Evolutionary conservation across 2,113 vertebrate species (phyloP).

Genomic region (Rhea pennata): DNA sequence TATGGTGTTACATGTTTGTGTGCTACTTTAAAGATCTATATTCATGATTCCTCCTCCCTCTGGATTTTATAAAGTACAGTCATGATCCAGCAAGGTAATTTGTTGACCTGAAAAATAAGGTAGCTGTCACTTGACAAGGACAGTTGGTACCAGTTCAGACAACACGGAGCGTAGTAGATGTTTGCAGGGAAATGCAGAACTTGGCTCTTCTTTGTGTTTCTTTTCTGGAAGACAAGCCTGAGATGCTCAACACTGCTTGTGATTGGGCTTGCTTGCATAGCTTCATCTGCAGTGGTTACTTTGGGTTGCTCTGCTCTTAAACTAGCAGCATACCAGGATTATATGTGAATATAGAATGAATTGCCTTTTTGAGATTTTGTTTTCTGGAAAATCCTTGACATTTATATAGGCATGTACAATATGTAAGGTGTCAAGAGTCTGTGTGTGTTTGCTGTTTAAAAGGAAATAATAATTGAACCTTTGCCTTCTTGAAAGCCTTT

Average conservation of each 20-base stretch:
- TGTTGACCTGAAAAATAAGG: not conserved
- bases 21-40: not conserved
- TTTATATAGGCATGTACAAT: not conserved
- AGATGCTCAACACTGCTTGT: too few relatives aligned
- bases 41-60: not conserved
- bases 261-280: not conserved
- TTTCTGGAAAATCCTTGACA: not conserved
- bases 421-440: not conserved
- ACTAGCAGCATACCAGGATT: not conserved
- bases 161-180: not conserved
- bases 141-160: not conserved
- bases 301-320: not conserved
- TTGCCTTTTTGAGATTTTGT: not conserved
- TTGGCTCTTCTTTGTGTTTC: not conserved
- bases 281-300: not conserved
- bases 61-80: not conserved
- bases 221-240: not conserved
- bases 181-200: not conserved
- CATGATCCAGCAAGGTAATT: not conserved
- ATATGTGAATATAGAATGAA: accelerated
- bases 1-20: not conserved
- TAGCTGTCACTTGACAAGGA: not conserved
- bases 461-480: not conserved
- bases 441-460: not conserved
- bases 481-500: not conserved